Base-by-base conservation (phyloP, 2,797 vertebrate genomes). In the Macropus fuliginosus region DNA sequence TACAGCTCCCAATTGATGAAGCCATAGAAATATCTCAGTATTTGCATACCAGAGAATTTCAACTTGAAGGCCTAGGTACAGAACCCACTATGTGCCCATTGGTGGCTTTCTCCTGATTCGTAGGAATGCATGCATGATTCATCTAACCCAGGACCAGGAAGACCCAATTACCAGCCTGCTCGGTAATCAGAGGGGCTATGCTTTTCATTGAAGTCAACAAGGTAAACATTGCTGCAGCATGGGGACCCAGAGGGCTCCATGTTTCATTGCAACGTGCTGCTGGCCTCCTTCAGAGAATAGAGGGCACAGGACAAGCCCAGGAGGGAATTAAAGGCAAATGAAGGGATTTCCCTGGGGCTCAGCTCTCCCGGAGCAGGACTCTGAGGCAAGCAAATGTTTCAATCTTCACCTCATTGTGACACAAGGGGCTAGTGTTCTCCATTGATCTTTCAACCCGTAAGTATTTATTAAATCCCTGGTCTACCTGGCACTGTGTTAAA, bases 241-340 rank as follows among this genome's bases (percentile, higher is more conserved):
- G 21, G 50, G 94, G 95, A 55, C 87, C 94, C 55, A 95, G 50
- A 87, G 97, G 87, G 93, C 74, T 96, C 94, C 92, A 56, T 96
- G 94, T 98, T 98, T 98, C 96, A 95, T 18, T 97, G 62, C 66
- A 91, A 34, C 94, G 94, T 97, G 95, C 97, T 94, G 3, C 8
- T 90, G 93, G 66, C 29, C 54, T 59, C 91, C 95, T 95, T 90
- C 55, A 55, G 96, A 96, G 97, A 98, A 56, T 29, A 95, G 96
- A 96, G 94, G 92, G 54, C 57, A 9, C 34, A 93, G 91, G 92
- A 46, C 6, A 0, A 55, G 56, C 34, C 91, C 54, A 27, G 28
- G 3, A 24, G n/a, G 24, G n/a, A 97, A n/a, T 87, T 95, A 59
- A 90, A 34, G 56, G 56, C 93, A 95, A 94, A 54, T 94, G 46